Evolutionary conservation across 2,888 invertebrate species (phyloP).

Genomic region (Trilocha varians): DNA sequence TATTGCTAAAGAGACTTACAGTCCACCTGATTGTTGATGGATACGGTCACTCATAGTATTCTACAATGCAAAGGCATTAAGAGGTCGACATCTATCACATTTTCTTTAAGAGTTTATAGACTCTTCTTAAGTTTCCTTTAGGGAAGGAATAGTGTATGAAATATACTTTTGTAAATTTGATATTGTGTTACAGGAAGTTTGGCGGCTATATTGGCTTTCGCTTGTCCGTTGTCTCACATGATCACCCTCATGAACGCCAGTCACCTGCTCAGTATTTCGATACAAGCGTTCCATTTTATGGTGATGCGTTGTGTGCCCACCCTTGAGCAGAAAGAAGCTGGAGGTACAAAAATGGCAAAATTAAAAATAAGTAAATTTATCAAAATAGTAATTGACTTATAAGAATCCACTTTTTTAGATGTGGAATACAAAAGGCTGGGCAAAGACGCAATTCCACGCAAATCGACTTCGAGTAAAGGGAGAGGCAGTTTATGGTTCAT

Average conservation of each 20-base stretch:
- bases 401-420: constrained; percentile 35
- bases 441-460: constrained; percentile 39
- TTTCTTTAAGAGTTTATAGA: no score
- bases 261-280: constrained; percentile 63
- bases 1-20: no score
- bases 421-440: constrained; percentile 66
- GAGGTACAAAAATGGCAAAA: constrained; percentile 36
- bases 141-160: neutral
- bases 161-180: neutral
- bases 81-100: no score
- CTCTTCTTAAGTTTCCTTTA: no score
- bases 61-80: no score
- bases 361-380: neutral
- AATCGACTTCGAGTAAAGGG: constrained; percentile 38
- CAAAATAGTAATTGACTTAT: neutral
- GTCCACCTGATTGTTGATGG: no score
- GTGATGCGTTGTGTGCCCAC: constrained; percentile 74
- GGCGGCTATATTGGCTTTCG: constrained; percentile 76
- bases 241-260: constrained; percentile 74
- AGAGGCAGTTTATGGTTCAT: constrained; percentile 69
- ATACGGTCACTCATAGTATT: no score
- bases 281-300: constrained; percentile 62
- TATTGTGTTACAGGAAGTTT: constrained; percentile 68
- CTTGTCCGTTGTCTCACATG: constrained; percentile 75
- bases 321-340: constrained; percentile 63